Evolutionary conservation across 2,888 invertebrate genomes (phyloP), one percentile per base, ranked within the genome.

Genomic region (Ophion slaviceki): DNA sequence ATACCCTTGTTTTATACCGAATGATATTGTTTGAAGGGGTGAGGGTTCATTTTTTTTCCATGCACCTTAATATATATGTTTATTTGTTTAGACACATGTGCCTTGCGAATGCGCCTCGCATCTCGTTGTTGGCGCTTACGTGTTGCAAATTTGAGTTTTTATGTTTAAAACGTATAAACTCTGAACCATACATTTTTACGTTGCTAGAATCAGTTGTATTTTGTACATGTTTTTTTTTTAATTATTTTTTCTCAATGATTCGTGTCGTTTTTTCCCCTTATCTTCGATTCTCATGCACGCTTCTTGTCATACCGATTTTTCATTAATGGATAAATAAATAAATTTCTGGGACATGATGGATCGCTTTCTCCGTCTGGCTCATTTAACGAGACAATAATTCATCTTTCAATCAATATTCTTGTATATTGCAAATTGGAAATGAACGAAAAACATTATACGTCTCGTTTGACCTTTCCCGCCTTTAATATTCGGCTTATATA

Each of bases 101-200:
- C 28, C 64, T 62, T 74, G 78, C 78, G 62, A 72, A 28, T 71
- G 67, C 62, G 24, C 14, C 74, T 72, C 32, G n/a, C 67, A n/a
- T 24, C 57, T 77, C 24, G 24, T 10, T 53, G 24, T 53, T 70
- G 6, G 17, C 53, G 32, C 20, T 75, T 47, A 57, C 53, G 47
- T 68, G 47, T 57, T 70, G 53, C 20, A 70, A 8, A 80, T 72
- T 14, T 24, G 14, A 45, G 40, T 47, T 11, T 40, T 70, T 24
- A 47, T 32, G 20, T 76, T 14, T 64, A 40, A 80, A 64, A 62
- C 28, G 53, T 68, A 32, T 77, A n/a, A 62, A 24, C 40, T 45
- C 47, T 14, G 32, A 83, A 86, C 78, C 81, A 83, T 81, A 57
- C 72, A 83, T 84, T 84, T 83, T 81, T 66, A 86, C 86, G 70